Base-by-base conservation (phyloP, 2,888 invertebrate genomes). In the Agriopis leucophaearia region DNA sequence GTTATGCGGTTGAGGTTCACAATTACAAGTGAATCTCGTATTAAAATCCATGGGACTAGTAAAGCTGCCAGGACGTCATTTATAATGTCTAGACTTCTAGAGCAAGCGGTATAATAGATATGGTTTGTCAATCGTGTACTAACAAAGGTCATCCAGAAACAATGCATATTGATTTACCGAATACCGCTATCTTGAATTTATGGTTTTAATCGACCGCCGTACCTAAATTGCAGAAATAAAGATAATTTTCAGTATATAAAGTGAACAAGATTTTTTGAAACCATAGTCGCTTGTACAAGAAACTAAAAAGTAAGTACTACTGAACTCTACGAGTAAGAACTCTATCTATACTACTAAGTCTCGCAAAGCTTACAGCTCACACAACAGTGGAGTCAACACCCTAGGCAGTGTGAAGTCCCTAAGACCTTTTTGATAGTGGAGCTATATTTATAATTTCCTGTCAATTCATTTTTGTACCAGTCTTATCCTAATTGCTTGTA, bases 201-300 rank as follows among this genome's bases (percentile, higher is more conserved):
- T 65, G 27, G 35, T 59, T 59, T 55, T 60, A 60, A 65, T 65
- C 48, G 7, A 60, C 13, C 27, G 52, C 35, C 38, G 36, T 54
- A 48, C 36, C 42, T 16, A 48, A 15, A 38, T n/a, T 10, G 13
- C 13, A 40, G 38, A 40, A 42, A 50, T 15, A 64, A 15, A 55
- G 69, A 69, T 69, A 65, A 69, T 36, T 44, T 65, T 48, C 15
- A 50, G 65, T 69, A 69, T 69, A 69, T 55, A 69, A 59, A 45
- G 50, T 50, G 27, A 54, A 44, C 16, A n/a, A n/a, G 9, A 55
- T 55, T 15, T 40, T 15, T 35, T n/a, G 0, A 60, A 58, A 56
- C 1, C 51, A 69, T 69, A 69, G 69, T 69, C 69, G 65, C 65
- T 62, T 66, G 56, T 63, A 59, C 65, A 59, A 54, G 57, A 55